phyloP scores from a whole-genome alignment of 2,113 vertebrate genomes.

The Phasianus colchicus region DNA sequence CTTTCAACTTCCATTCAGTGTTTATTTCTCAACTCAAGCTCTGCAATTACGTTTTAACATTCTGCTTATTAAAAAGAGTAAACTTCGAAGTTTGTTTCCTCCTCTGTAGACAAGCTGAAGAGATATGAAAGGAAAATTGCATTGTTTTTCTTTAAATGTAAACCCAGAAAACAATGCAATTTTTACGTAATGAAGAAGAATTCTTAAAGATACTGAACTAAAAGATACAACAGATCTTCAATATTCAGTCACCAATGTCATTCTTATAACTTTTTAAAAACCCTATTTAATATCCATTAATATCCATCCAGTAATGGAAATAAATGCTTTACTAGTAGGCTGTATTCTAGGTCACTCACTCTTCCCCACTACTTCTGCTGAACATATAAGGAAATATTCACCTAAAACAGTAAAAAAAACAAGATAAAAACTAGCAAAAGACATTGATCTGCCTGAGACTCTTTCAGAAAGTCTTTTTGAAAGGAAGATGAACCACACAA shows the following conservation, averaged over 20 bases:
- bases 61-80: not conserved
- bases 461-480: not conserved
- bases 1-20: slow-evolving; percentile 30
- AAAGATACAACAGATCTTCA: not conserved
- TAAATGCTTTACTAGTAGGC: not conserved
- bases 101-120: not conserved
- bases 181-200: not conserved
- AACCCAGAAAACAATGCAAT: not conserved
- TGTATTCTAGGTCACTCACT: not conserved
- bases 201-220: not conserved
- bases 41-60: not conserved
- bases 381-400: not conserved
- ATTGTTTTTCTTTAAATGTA: not conserved
- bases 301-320: not conserved
- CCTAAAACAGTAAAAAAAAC: not conserved
- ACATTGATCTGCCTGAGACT: too few species aligned
- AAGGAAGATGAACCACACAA: not conserved
- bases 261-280: not conserved
- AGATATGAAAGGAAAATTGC: not conserved
- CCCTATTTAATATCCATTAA: not conserved
- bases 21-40: slow-evolving; percentile 25
- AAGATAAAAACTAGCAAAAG: not conserved
- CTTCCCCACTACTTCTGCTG: not conserved
- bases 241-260: not conserved
- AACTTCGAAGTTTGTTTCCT: not conserved